Conservation (phyloP, 2,113 vertebrate genomes). For the Perca schrenkii region DNA sequence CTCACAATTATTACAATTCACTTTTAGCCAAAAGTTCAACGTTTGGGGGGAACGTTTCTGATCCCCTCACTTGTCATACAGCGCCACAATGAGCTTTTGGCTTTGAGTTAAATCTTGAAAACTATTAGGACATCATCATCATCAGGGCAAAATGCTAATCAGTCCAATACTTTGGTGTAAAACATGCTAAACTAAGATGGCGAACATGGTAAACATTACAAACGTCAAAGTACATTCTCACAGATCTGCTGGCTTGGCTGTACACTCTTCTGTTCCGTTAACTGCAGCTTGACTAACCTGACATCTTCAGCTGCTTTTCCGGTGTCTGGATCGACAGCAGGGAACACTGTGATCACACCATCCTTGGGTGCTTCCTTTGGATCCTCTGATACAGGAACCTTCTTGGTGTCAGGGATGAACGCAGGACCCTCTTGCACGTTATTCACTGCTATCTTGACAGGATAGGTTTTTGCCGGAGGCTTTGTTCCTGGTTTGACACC, state of each 20-base stretch:
- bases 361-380: constrained; percentile 58
- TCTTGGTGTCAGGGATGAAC: constrained; percentile 82
- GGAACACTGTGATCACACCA: constrained; percentile 81
- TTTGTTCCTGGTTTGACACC: constrained; percentile 34
- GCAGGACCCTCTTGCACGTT: constrained; percentile 87
- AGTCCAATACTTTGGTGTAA: too few species aligned
- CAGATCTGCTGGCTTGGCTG: not conserved
- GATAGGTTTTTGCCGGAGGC: constrained; percentile 73
- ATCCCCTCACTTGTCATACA: not conserved
- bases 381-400: constrained; percentile 80
- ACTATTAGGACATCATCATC: not conserved
- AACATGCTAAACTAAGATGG: not conserved
- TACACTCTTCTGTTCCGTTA: not conserved
- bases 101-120: not conserved
- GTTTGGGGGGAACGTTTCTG: not conserved
- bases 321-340: constrained; percentile 89
- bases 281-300: constrained; percentile 79
- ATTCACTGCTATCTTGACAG: constrained; percentile 83
- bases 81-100: too few species aligned
- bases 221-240: not conserved
- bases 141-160: not conserved
- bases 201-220: not conserved
- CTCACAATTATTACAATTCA: not conserved
- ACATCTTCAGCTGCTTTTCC: constrained; percentile 87
- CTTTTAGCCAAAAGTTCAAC: not conserved